phyloP scores from a whole-genome alignment of 2,113 vertebrate genomes.

The Myocastor coypus region DNA sequence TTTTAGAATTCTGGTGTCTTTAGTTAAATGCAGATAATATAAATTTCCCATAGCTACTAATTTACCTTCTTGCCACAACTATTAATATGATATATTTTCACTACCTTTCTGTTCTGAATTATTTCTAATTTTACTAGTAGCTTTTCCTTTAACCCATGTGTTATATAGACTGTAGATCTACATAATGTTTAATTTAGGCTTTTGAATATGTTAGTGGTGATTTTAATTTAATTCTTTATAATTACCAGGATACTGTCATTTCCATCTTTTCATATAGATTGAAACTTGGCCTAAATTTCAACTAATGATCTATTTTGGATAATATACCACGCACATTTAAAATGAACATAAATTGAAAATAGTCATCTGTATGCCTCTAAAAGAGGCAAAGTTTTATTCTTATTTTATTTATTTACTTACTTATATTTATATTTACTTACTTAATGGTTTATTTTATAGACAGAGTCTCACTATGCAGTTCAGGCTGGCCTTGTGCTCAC shows the following conservation, averaged over 20 bases:
- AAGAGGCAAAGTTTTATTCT: no score
- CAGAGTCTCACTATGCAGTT: no score
- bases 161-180: background rate
- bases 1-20: background rate
- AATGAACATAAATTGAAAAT: background rate
- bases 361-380: background rate
- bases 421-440: no score
- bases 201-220: background rate
- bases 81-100: background rate
- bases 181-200: background rate
- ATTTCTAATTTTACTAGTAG: background rate
- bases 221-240: background rate
- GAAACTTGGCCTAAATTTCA: background rate
- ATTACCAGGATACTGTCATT: background rate
- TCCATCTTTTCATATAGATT: background rate
- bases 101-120: background rate
- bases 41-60: background rate
- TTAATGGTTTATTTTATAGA: no score
- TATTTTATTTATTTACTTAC: no score
- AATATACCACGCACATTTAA: background rate
- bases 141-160: background rate
- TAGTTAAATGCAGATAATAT: background rate
- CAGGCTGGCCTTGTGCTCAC: no score
- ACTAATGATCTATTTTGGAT: background rate
- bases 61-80: background rate